These are phyloP conservation scores for Paguma larvata DNA, from an alignment of 2,797 vertebrate genomes.

Conservation along the genomic window DNA sequence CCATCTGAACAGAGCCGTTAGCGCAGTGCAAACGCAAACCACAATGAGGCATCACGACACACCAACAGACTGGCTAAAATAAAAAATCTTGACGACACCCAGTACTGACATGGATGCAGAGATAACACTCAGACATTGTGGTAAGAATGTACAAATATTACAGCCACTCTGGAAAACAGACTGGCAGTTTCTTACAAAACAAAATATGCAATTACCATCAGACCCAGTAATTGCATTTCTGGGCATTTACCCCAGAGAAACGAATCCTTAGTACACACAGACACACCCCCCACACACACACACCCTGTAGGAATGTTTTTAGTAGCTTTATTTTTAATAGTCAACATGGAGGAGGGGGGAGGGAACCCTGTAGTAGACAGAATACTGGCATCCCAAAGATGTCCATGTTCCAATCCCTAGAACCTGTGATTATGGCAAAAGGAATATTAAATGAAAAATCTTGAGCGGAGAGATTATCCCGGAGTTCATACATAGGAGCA, in stretches of 20 bases:
- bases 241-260: constrained; percentile 38
- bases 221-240: constrained; percentile 9
- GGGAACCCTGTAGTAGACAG: not conserved
- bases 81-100: not conserved
- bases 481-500: not conserved
- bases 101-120: not conserved
- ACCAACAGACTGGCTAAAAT: not conserved
- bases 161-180: not conserved
- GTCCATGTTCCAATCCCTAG: not conserved
- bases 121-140: not conserved
- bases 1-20: not conserved
- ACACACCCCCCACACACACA: not conserved
- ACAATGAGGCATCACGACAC: not conserved
- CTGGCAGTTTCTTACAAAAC: constrained; percentile 12
- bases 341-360: not conserved
- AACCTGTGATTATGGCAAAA: not conserved
- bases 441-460: not conserved
- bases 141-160: constrained; percentile 29
- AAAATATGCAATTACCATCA: not conserved
- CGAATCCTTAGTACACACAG: not conserved
- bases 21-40: not conserved
- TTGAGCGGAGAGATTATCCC: not conserved
- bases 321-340: constrained; percentile 34
- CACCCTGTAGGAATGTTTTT: not conserved
- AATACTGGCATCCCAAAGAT: not conserved